Base-by-base conservation (phyloP, 2,888 invertebrate species). In the Acheta domesticus region DNA sequence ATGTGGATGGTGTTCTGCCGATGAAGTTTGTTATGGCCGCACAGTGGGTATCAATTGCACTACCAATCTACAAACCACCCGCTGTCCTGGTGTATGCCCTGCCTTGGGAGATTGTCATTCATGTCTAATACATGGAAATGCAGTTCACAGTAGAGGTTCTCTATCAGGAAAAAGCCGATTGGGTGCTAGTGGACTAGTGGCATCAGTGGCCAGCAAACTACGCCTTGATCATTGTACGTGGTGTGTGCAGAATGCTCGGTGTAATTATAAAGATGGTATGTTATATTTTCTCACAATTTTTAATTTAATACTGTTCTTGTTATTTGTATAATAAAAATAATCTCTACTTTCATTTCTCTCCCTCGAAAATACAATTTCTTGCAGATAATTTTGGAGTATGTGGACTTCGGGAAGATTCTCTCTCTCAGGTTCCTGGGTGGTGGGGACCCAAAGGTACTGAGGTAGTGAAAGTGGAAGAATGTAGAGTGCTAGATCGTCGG, bases 1-100 rank as follows among this genome's bases (percentile, higher is more conserved):
- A 86, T 98, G 97, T 85, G 96, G 96, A 19, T 97, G 96, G 96
- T 97, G 97, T 86, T 94, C 95, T 0, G 92, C 93, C 48, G 93
- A 93, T 83, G 92, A 92, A 82, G 90, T 91, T 81, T 96, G 96
- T 84, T 95, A 95, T 85, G 95, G 95, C 1, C 91, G 96, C 81
- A 95, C 95, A 2, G 91, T 94, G 77, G 95, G 95, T 0, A 94
- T 95, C 12, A 96, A 96, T 85, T 96, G 96, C 85, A 96, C 96
- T 0, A 96, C 95, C 0, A 96, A 96, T 87, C 87, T 96, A 49
- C 95, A 95, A 87, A 95, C 96, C 0, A 94, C 95, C 1, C 90
- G 94, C 14, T 96, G 96, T 85, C 95, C 95, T 0, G 96, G 96
- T 0, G 93, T 98, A 73, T 98, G 98, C 86, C 94, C 96, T 0